Base-by-base conservation (phyloP, 2,888 invertebrate species). In the Onthophagus sagittarius region DNA sequence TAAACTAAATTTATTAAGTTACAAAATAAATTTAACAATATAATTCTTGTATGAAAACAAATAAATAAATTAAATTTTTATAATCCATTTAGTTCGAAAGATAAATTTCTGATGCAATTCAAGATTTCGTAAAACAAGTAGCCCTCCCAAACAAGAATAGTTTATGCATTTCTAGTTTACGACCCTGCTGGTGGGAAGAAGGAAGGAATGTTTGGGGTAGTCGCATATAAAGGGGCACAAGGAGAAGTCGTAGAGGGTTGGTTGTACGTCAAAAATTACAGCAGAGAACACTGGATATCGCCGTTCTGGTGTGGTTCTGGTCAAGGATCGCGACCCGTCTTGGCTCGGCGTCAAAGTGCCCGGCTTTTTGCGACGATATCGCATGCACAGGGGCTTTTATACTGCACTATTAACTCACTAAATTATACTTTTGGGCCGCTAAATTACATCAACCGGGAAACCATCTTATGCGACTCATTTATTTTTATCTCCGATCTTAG, bases 301-400 rank as follows among this genome's bases (percentile, higher is more conserved):
- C 39, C 39, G 6, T 53, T 53, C 39, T 53, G 39, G 39, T 53
- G 39, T 7, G 67, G 67, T 73, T 73, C 74, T 76, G 76, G 74
- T 75, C 72, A 74, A 77, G 63, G 74, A 74, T 77, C 69, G 71
- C 70, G 62, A 69, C 72, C 13, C 69, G 32, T 77, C 74, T 74
- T 77, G 77, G 77, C 77, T 71, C 73, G 15, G 74, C 67, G 63
- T 75, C 77, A 76, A 76, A 75, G 72, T 69, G 64, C 72, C 69
- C 39, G 39, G 23, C 73, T 75, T 77, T 75, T 70, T 75, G 71
- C 62, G 32, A 63, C 62, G 69, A 72, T 74, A 72, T 72, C 64
- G 62, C 65, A 74, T 71, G 74, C 72, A 72, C 67, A 62, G 67
- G 33, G 72, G 74, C 74, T 71, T 72, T 74, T 74, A 72, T 71